Base-by-base conservation (phyloP, 2,113 vertebrate genomes). In the Callocephalon fimbriatum region DNA sequence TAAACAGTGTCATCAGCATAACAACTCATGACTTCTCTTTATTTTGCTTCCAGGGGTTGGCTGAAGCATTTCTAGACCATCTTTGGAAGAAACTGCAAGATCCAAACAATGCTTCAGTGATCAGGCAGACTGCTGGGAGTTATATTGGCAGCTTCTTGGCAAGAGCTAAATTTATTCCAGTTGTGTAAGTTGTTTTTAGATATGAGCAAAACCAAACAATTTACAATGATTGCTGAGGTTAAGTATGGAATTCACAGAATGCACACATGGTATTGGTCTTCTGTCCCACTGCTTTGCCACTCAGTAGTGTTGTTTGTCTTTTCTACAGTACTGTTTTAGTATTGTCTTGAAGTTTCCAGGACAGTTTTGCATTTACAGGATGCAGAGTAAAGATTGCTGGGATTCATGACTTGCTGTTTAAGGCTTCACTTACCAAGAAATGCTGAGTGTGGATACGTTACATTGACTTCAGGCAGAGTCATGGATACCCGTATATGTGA, bases 131-230 rank as follows among this genome's bases (percentile, higher is more conserved):
- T 18, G 98, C 99, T 27, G 99, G 98, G 7, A 99, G 98, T 67
- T 99, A 99, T 17, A 98, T 99, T 91, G 99, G 99, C 62, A 99
- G 99, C 97, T 99, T 99, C 94, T 98, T 99, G 96, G 99, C 99
- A 70, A 98, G 99, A 87, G 99, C 99, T 95, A 99, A 99, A 91
- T 99, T 99, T 97, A 96, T 99, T 91, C 99, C 99, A 14, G 45
- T 99, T 82, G 93, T 97, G 99, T 99, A 98, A 99, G 99, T 99
- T 96, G 40, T 61, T 95, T 90, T 74, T 77, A 29, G 75, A 44
- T 14, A 18, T 45, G n/a, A 70, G 42, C 71, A 88, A 23, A 90
- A 45, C 23, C 53, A 82, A 88, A 47, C 20, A 40, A 65, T 79
- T 79, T 10, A 8, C 66, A 31, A 14, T 51, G 32, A 5, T 50